Conservation (phyloP, 2,797 vertebrate species). For the Gadopsis bispinosus region DNA sequence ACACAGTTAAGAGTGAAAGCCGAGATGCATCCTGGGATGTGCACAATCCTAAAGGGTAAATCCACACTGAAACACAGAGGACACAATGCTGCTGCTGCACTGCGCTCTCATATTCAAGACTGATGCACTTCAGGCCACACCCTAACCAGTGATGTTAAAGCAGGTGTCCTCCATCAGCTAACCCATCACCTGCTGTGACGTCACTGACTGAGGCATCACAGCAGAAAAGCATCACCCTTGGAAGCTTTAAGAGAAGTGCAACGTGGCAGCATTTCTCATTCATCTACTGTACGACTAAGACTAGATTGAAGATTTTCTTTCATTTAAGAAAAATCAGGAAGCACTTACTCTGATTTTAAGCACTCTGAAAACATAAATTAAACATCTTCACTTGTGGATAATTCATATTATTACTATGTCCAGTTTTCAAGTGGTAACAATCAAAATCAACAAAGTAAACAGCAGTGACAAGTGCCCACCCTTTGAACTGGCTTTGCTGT, state of each 20-base stretch:
- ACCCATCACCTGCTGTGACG: background rate
- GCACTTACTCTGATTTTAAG: conserved; percentile 8
- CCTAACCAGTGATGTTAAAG: background rate
- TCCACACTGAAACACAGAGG: background rate
- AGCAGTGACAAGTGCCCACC: background rate
- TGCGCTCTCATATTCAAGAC: background rate
- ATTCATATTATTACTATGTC: background rate
- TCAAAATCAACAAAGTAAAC: background rate
- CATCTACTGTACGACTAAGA: background rate
- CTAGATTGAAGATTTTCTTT: background rate
- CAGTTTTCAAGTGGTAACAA: background rate
- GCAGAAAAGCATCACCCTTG: background rate
- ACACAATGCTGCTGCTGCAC: background rate
- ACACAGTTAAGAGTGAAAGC: conserved; percentile 30
- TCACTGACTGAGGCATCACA: background rate
- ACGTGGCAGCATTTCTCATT: background rate
- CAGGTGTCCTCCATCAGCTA: background rate
- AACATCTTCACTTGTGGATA: background rate
- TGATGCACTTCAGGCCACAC: background rate
- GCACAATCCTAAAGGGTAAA: background rate
- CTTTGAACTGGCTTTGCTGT: conserved; percentile 4
- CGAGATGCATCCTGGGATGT: conserved; percentile 1
- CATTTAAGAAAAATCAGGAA: background rate
- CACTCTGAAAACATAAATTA: background rate
- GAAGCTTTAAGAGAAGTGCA: background rate